phyloP scores from a whole-genome alignment of 2,113 vertebrate genomes.

The Drymodes brunneopygia region DNA sequence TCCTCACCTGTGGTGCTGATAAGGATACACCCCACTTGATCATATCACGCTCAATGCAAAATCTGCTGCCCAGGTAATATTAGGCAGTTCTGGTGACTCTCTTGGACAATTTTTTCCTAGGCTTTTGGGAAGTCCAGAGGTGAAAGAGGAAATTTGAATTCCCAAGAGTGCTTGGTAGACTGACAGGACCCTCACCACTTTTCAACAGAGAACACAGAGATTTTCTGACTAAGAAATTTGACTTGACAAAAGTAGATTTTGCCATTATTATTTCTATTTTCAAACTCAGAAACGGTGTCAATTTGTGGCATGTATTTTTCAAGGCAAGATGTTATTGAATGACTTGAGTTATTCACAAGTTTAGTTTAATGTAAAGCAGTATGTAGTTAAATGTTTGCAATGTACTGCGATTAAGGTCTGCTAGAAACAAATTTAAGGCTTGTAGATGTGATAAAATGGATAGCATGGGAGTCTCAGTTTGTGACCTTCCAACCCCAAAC shows the following conservation, averaged over 20 bases:
- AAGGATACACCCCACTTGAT: background rate
- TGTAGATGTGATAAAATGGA: background rate
- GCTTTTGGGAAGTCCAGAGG: background rate
- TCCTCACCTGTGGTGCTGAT: background rate
- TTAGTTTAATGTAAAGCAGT: background rate
- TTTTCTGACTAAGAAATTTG: background rate
- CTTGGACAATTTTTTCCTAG: background rate
- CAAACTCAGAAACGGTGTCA: background rate
- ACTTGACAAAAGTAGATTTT: constrained; percentile 15
- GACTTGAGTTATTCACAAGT: background rate
- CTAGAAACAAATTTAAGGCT: background rate
- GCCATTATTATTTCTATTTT: constrained; percentile 2
- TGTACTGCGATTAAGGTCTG: background rate
- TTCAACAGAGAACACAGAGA: background rate
- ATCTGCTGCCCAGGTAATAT: background rate
- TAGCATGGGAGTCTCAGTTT: background rate
- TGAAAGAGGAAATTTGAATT: background rate
- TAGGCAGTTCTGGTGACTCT: background rate
- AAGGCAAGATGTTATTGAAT: background rate
- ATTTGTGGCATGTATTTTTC: background rate
- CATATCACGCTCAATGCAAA: background rate
- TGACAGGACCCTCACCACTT: background rate
- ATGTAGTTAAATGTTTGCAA: background rate
- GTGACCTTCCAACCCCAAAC: background rate
- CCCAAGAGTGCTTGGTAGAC: background rate